Base-by-base conservation (phyloP, 1,140 invertebrate genomes). In the Aphelenchoides fujianensis region DNA sequence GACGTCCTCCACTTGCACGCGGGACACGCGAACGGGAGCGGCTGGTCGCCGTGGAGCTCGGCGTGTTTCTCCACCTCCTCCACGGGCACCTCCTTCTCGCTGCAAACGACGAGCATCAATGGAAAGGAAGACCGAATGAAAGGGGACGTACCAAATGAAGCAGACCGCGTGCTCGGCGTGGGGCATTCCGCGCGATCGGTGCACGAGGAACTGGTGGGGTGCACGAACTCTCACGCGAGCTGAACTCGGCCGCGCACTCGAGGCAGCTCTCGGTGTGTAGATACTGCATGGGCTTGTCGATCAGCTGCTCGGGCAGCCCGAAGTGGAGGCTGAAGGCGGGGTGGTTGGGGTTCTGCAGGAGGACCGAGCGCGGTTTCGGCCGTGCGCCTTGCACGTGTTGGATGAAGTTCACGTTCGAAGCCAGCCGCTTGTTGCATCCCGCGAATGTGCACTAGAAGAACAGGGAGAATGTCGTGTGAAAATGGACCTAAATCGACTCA, bases 321-420 rank as follows among this genome's bases (percentile, higher is more conserved):
- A 66, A 66, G 1, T 19, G n/a, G 1, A 66, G 16, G 31, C 63
- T 36, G 3, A 19, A 34, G 27, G 53, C 27, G 16, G 32, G 31
- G 27, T 16, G 12, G 63, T 66, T 66, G 12, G 31, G 19, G 53
- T 12, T 35, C 53, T 37, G 27, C 12, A 12, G 37, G 23, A 36
- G 30, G 53, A 16, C 2, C 30, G n/a, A 19, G 19, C 16, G n/a
- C 57, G n/a, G 28, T 16, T n/a, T 61, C n/a, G 28, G 3, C 19
- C 16, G 53, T 66, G 63, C 12, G 63, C 63, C 27, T 16, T 19
- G 34, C n/a, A 66, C 36, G 63, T 66, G 63, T 19, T 66, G 19
- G 16, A 66, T 66, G 36, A 66, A 66, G 32, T 66, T 66, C n/a
- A 66, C 36, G 32, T 66, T 66, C 32, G 63, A 41, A 1, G 63